Percentiles rank a stretch among this genome's conserved stretches.
phyloP scores from a whole-genome alignment of 2,888 invertebrate genomes.

The Protonemura montana region DNA sequence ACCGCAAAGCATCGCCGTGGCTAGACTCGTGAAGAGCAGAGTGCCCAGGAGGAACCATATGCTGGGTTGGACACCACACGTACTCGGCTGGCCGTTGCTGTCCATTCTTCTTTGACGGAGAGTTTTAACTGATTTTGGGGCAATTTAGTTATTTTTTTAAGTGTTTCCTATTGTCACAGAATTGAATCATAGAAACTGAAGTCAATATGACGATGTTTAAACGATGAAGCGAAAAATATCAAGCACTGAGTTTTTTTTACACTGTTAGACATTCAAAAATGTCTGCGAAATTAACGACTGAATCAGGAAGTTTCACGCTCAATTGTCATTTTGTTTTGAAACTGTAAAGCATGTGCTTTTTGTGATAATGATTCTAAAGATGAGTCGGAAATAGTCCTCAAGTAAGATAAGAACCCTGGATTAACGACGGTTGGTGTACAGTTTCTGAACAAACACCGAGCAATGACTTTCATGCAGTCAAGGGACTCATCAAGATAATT shows the following conservation, averaged over 20 bases:
- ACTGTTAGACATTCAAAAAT: too few relatives aligned
- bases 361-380: too few relatives aligned
- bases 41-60: constrained; percentile 72
- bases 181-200: too few relatives aligned
- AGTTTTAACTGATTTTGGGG: not conserved
- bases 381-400: too few relatives aligned
- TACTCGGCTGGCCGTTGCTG: constrained; percentile 16
- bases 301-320: too few relatives aligned
- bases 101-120: constrained; percentile 1
- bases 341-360: not conserved
- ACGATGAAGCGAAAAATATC: too few relatives aligned
- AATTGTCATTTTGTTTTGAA: too few relatives aligned
- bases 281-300: too few relatives aligned
- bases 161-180: too few relatives aligned
- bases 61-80: constrained; percentile 70
- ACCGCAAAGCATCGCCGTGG: constrained; percentile 81
- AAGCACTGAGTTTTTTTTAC: too few relatives aligned
- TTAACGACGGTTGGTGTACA: not conserved
- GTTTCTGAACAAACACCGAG: not conserved
- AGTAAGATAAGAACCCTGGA: too few relatives aligned
- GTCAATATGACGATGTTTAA: not conserved
- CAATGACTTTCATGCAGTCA: not conserved
- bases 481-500: not conserved
- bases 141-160: not conserved
- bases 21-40: constrained; percentile 74